Percentiles rank a stretch among this genome's conserved stretches.
Conservation (phyloP, 2,113 vertebrate genomes). For the Telmatochromis sp. region DNA sequence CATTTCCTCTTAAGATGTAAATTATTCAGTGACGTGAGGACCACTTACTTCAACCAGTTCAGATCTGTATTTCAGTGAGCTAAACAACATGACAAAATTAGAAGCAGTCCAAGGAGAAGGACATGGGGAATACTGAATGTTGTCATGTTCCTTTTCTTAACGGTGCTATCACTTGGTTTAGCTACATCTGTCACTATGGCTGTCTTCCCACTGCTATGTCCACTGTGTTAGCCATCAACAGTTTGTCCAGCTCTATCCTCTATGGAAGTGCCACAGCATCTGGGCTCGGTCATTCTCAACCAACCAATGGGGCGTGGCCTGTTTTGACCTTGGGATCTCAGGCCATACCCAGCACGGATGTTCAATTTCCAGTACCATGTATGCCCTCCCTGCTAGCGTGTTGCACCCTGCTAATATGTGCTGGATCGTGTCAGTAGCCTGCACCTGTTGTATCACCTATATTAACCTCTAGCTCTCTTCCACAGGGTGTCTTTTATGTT, state of each 20-base stretch:
- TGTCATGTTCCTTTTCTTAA: neutral
- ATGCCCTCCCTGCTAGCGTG: neutral
- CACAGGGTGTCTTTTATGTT: neutral
- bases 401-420: neutral
- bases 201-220: neutral
- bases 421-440: neutral
- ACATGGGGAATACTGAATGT: neutral
- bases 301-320: neutral
- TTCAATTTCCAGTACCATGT: neutral
- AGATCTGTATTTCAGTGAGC: neutral
- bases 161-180: neutral
- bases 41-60: neutral
- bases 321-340: neutral
- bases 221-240: neutral
- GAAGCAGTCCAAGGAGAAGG: neutral
- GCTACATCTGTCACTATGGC: neutral
- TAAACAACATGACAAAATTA: neutral
- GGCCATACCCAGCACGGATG: neutral
- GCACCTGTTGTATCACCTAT: neutral
- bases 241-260: neutral
- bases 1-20: neutral
- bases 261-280: neutral
- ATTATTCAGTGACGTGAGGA: neutral
- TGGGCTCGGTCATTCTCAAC: neutral
- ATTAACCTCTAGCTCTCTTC: neutral